Percentiles rank a stretch among this genome's conserved stretches.
phyloP scores from a whole-genome alignment of 2,113 vertebrate genomes.

The Cricetomys ansorgei region DNA sequence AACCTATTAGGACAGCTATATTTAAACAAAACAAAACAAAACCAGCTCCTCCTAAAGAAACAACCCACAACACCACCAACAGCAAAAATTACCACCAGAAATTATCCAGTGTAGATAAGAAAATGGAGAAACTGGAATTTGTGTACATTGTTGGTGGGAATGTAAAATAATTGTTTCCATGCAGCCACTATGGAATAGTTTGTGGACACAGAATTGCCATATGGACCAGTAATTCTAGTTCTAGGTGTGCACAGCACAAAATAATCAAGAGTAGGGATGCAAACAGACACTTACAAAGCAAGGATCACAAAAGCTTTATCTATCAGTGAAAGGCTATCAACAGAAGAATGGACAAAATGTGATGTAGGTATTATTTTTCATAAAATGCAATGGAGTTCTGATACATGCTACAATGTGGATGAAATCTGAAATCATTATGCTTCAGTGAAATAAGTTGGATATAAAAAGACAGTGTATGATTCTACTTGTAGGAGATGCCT shows the following conservation, averaged over 20 bases:
- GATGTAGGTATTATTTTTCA: neutral
- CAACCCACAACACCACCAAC: neutral
- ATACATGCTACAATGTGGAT: neutral
- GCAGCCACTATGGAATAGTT: neutral
- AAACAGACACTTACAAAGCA: neutral
- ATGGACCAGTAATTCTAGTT: neutral
- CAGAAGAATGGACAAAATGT: neutral
- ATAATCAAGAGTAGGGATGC: neutral
- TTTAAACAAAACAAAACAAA: slow-evolving; percentile 29
- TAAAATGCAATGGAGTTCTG: neutral
- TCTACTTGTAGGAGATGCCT: neutral
- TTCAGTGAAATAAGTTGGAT: neutral
- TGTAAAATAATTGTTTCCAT: neutral
- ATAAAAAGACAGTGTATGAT: neutral
- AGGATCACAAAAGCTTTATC: neutral
- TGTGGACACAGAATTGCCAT: neutral
- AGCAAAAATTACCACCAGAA: neutral
- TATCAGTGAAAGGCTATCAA: neutral
- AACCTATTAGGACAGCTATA: neutral
- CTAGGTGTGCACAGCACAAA: neutral
- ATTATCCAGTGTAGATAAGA: neutral
- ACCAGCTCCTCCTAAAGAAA: neutral
- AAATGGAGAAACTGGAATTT: neutral
- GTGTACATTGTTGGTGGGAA: neutral
- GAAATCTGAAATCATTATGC: neutral